Base-by-base conservation (phyloP, 2,888 invertebrate genomes). In the Oligia fasciuncula region DNA sequence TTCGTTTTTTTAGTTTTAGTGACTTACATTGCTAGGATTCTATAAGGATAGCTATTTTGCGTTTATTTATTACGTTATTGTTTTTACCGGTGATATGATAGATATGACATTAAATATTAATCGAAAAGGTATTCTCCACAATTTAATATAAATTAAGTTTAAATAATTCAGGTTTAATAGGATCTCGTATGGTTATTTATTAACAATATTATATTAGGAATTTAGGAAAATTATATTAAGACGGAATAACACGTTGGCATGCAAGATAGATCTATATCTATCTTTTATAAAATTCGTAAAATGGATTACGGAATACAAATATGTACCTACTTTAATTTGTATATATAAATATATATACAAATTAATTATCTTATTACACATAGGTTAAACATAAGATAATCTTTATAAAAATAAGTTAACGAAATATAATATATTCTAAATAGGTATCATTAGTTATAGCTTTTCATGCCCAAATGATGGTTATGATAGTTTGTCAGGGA, bases 101-200 rank as follows among this genome's bases (percentile, higher is more conserved):
- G 3, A 57, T 57, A 40, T 23, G 17, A 17, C 11, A 35, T n/a
- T 9, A 0, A 46, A 40, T 14, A 54, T 23, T 23, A 29, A 29
- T 43, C 19, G 83, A 77, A 80, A 80, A 80, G 80, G 80, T 80
- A 80, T 77, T 77, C 80, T 80, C 78, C 83, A 83, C 49, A 1
- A 9, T 49, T 17, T 1, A 43, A 60, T 2, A 51, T 60, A n/a
- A 60, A 40, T 19, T 40, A 35, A 43, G 40, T 60, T 54, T 78
- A 51, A 49, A 46, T 66, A 46, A 43, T 19, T 66, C 3, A n/a
- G 40, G 6, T 29, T 29, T 6, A 14, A 19, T 11, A 19, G 8
- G 8, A 51, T 79, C 19, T 1, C 17, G 35, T 35, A 46, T n/a
- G 23, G 17, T 62, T 51, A n/a, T 66, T 11, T 49, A 23, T 4